Evolutionary conservation across 2,888 invertebrate species (phyloP).

Genomic region (Sminthurides aquaticus): DNA sequence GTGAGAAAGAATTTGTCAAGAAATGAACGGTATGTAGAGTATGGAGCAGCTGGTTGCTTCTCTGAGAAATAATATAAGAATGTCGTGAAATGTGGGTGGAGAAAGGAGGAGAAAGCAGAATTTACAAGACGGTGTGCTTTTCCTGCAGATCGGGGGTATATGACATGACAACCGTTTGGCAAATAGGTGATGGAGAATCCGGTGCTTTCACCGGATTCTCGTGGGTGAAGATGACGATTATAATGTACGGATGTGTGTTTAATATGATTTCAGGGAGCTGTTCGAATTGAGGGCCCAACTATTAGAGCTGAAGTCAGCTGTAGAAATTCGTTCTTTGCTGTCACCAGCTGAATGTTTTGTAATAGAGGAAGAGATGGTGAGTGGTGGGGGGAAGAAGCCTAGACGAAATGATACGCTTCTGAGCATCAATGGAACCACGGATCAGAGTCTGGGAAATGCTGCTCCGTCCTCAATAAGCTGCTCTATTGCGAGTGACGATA

Average conservation of each 20-base stretch:
- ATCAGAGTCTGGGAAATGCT: constrained; percentile 27
- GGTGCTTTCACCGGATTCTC: no score
- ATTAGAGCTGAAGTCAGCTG: constrained; percentile 40
- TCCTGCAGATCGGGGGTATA: not conserved
- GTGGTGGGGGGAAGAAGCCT: constrained; percentile 18
- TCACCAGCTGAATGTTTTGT: constrained; percentile 33
- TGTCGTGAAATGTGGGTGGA: not conserved
- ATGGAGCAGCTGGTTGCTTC: no score
- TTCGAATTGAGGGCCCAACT: constrained; percentile 42
- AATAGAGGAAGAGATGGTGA: constrained; percentile 30
- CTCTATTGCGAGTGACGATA: constrained; percentile 43
- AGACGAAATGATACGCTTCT: constrained; percentile 40
- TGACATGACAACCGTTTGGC: not conserved
- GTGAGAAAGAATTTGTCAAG: not conserved
- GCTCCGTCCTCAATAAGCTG: constrained; percentile 37
- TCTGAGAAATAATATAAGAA: not conserved
- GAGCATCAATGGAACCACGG: constrained; percentile 40
- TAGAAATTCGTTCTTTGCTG: constrained; percentile 38
- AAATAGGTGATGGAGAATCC: not conserved
- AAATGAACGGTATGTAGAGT: not conserved
- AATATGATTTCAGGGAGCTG: constrained; percentile 31
- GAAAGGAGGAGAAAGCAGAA: not conserved
- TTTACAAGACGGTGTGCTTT: not conserved
- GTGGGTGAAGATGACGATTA: not conserved
- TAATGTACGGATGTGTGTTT: not conserved